Conservation (phyloP, 2,113 vertebrate genomes). For the Apeltes quadracus region DNA sequence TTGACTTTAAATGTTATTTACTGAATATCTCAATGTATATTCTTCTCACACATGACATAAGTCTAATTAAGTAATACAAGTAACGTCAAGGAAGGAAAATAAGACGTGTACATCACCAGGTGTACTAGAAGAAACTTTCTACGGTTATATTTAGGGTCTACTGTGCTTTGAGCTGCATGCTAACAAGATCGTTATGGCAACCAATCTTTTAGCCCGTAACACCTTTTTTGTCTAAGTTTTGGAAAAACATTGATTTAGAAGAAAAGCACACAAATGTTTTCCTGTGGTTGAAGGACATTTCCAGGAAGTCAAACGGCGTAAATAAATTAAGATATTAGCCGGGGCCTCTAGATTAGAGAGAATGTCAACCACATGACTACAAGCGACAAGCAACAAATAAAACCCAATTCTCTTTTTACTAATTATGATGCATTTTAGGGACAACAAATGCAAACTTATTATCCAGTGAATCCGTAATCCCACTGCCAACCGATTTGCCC, state of each 20-base stretch:
- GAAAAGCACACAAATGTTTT: not conserved
- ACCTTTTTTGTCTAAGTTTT: not conserved
- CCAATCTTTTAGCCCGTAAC: not conserved
- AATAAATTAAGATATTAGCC: not conserved
- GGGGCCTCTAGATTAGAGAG: not conserved
- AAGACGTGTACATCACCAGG: not conserved
- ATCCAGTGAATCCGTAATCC: slow-evolving; percentile 17
- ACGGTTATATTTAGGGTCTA: not conserved
- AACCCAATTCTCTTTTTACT: not conserved
- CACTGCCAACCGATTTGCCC: slow-evolving; percentile 18
- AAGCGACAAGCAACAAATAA: not conserved
- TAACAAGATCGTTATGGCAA: not conserved
- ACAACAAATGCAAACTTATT: slow-evolving; percentile 25
- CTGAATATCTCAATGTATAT: not conserved
- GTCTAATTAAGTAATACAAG: not conserved
- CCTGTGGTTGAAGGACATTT: not conserved
- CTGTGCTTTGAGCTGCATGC: not conserved
- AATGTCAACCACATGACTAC: not conserved
- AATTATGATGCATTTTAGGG: slow-evolving; percentile 24
- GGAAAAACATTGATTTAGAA: not conserved
- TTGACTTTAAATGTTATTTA: not conserved
- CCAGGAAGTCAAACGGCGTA: not conserved
- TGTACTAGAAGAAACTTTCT: not conserved
- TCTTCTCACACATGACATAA: not conserved
- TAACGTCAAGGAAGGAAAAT: not conserved